These are phyloP conservation scores for Mesodorylaimus sp. DNA, from an alignment of 2,888 invertebrate species.

Conservation along the genomic window DNA sequence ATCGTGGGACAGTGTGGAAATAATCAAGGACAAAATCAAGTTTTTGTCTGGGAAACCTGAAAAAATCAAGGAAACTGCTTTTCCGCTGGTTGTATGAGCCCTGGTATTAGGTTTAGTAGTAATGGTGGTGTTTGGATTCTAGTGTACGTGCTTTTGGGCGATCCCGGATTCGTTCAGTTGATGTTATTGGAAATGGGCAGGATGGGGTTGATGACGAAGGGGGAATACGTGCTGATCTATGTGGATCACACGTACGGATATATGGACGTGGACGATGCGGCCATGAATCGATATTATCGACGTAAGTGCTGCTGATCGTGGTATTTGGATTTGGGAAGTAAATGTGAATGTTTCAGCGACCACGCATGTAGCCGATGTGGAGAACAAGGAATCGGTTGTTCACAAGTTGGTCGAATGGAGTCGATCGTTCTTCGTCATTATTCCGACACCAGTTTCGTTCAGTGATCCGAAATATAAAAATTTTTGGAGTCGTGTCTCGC, in stretches of 20 bases:
- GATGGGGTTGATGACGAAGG: conserved; percentile 50
- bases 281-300: conserved; percentile 27
- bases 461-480: conserved; percentile 42
- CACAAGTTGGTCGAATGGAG: conserved; percentile 37
- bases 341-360: not conserved
- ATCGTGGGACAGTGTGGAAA: too few species aligned
- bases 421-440: conserved; percentile 65
- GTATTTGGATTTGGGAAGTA: conserved; percentile 3
- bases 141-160: conserved; percentile 81
- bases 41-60: too few species aligned
- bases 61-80: too few species aligned
- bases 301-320: conserved; percentile 13
- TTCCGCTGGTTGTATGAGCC: not conserved
- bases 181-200: conserved; percentile 59
- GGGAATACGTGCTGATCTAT: conserved; percentile 68
- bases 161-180: conserved; percentile 63
- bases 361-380: not conserved
- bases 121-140: conserved; percentile 35
- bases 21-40: too few species aligned
- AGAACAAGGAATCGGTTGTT: not conserved
- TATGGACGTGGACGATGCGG: conserved; percentile 25
- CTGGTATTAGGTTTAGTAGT: too few species aligned
- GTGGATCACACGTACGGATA: conserved; percentile 64
- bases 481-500: conserved; percentile 59
- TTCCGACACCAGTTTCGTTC: conserved; percentile 55